Conservation (phyloP, 1,140 invertebrate species). For the Ooceraea biroi region DNA sequence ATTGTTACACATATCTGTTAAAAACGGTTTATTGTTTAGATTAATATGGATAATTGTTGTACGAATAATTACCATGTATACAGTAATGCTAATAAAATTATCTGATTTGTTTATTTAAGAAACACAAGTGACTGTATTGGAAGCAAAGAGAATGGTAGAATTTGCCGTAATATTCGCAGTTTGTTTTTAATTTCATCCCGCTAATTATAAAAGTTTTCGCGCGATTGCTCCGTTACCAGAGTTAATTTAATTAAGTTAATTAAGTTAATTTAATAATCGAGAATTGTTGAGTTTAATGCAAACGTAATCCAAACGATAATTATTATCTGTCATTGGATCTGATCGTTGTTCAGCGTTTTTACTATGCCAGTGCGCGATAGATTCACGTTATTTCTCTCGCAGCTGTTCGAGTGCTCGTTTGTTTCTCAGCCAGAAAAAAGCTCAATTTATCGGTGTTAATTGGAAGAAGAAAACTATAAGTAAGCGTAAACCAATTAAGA, state of each 20-base stretch:
- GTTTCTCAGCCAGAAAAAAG: conserved; percentile 27
- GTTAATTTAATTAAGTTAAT: conserved; percentile 42
- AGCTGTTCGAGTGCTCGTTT: background rate
- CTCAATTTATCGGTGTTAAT: background rate
- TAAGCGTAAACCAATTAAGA: background rate
- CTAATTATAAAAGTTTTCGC: background rate
- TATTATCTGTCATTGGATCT: conserved; percentile 24
- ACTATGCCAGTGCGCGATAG: background rate
- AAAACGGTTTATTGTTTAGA: background rate
- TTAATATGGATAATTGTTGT: background rate
- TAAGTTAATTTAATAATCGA: too few relatives aligned
- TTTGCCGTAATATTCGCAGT: background rate
- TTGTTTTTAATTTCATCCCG: background rate
- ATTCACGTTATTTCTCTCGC: conserved; percentile 25
- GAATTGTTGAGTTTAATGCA: background rate
- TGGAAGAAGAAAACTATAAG: conserved; percentile 17
- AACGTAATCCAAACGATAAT: conserved; percentile 24
- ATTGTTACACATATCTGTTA: background rate
- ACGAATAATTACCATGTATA: background rate
- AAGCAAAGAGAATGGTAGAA: background rate
- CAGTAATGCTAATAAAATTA: background rate
- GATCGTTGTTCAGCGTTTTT: conserved; percentile 11
- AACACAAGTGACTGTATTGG: background rate
- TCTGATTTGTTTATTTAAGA: background rate
- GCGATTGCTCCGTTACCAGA: background rate